Percentiles rank a stretch among this genome's conserved stretches.
Evolutionary conservation across 92 coral and sea anemone genomes (phyloP).

Genomic region (Virgularia gustaviana): DNA sequence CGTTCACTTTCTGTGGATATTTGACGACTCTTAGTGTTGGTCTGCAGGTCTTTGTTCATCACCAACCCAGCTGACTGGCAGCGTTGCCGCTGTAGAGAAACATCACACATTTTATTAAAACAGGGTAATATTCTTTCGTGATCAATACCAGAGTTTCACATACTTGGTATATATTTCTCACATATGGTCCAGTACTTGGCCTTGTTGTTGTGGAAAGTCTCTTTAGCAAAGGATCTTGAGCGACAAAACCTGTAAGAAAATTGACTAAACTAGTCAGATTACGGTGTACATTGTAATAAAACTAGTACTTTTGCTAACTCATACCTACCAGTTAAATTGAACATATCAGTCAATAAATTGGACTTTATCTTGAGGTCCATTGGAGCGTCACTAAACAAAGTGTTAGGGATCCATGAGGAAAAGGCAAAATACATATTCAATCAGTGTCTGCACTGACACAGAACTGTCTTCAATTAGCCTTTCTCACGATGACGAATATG

Average conservation of each 20-base stretch:
- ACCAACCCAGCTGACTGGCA: constrained; percentile 74
- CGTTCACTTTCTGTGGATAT: constrained; percentile 43
- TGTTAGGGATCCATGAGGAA: too few species aligned
- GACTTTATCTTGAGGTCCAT: constrained; percentile 96
- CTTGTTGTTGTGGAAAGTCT: constrained; percentile 62
- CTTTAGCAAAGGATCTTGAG: constrained; percentile 88
- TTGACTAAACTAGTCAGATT: background rate
- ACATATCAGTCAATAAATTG: constrained; percentile 90
- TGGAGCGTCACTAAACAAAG: constrained; percentile 77
- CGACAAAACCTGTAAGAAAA: constrained; percentile 65
- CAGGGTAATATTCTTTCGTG: background rate
- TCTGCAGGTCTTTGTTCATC: constrained; percentile 25
- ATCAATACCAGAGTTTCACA: background rate
- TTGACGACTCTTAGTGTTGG: constrained; percentile 24
- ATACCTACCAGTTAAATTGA: constrained; percentile 71
- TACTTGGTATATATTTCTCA: constrained; percentile 27
- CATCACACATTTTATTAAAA: too few species aligned
- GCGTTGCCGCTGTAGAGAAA: constrained; percentile 69
- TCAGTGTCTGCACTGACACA: background rate
- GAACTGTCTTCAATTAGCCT: background rate
- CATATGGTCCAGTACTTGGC: constrained; percentile 10
- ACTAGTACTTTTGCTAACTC: too few species aligned
- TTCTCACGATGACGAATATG: too few species aligned
- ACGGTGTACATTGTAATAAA: background rate
- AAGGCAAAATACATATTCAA: background rate